phyloP scores from a whole-genome alignment of 2,888 invertebrate genomes.

The Drosophila conformis region DNA sequence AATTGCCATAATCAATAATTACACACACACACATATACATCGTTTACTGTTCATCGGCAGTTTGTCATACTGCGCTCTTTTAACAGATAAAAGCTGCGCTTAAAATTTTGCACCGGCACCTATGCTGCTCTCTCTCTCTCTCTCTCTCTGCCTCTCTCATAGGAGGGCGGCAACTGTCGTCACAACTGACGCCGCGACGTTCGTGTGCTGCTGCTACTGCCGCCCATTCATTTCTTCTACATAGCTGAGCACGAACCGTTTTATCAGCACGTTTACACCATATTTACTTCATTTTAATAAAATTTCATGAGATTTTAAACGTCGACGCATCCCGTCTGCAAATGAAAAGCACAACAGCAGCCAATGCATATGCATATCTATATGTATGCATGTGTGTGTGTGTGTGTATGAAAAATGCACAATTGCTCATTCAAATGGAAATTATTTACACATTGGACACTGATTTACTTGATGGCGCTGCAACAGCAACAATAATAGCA shows the following conservation, averaged over 20 bases:
- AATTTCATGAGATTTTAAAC: conserved; percentile 83
- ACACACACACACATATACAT: conserved; percentile 16
- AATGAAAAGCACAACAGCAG: conserved; percentile 67
- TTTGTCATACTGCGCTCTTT: conserved; percentile 7
- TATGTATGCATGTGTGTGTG: conserved; percentile 7
- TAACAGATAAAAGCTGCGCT: conserved; percentile 34
- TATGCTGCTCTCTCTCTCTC: conserved; percentile 1
- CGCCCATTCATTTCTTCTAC: conserved; percentile 70
- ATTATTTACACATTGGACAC: conserved; percentile 84
- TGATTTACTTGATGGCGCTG: conserved; percentile 76
- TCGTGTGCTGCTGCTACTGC: conserved; percentile 7
- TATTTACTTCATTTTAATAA: conserved; percentile 84
- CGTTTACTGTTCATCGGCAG: conserved; percentile 27
- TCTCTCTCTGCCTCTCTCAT: not conserved
- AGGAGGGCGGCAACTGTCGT: conserved; percentile 4
- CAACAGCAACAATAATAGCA: conserved; percentile 21
- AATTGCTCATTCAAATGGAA: conserved; percentile 84
- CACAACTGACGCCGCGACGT: conserved; percentile 1
- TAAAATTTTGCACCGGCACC: conserved; percentile 30
- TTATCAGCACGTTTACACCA: conserved; percentile 85
- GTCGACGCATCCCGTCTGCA: conserved; percentile 69
- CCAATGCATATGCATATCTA: conserved; percentile 8
- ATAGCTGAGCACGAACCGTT: conserved; percentile 76
- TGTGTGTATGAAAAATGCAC: conserved; percentile 73
- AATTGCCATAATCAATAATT: conserved; percentile 47